Conservation (phyloP, 2,888 invertebrate species). For the Melanchra persicariae region DNA sequence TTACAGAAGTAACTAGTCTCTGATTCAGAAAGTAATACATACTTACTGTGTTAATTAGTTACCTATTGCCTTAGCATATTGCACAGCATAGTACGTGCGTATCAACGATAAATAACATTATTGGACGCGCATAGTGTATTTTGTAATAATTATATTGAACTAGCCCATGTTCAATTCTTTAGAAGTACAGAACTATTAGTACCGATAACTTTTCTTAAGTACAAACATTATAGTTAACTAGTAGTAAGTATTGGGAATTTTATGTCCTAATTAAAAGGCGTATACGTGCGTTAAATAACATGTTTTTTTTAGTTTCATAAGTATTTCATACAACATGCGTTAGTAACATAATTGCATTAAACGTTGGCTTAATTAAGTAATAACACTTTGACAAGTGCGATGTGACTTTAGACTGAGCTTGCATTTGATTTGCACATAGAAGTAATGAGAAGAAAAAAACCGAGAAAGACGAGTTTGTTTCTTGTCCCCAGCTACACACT, state of each 20-base stretch:
- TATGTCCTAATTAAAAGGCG: not conserved
- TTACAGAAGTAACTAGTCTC: not conserved
- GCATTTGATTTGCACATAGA: no score
- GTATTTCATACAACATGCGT: no score
- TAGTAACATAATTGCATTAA: not conserved
- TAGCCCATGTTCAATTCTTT: not conserved
- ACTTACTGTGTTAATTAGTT: no score
- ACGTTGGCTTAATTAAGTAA: not conserved
- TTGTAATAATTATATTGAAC: slow-evolving; percentile 27
- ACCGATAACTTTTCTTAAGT: not conserved
- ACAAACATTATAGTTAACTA: no score
- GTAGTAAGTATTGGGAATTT: not conserved
- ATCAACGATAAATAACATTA: slow-evolving; percentile 2
- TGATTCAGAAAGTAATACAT: not conserved
- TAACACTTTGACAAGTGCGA: not conserved
- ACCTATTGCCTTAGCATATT: no score
- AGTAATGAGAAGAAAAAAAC: no score
- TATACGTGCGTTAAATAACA: not conserved
- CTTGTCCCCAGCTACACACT: not conserved
- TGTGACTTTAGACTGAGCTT: not conserved
- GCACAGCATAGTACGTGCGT: no score
- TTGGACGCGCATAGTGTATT: not conserved
- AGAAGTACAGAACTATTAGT: not conserved
- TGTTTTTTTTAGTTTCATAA: no score
- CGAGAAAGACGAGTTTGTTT: not conserved